Evolutionary conservation across 2,113 vertebrate genomes (phyloP), one percentile per base, ranked within the genome.

Genomic region (Chaenocephalus aceratus): DNA sequence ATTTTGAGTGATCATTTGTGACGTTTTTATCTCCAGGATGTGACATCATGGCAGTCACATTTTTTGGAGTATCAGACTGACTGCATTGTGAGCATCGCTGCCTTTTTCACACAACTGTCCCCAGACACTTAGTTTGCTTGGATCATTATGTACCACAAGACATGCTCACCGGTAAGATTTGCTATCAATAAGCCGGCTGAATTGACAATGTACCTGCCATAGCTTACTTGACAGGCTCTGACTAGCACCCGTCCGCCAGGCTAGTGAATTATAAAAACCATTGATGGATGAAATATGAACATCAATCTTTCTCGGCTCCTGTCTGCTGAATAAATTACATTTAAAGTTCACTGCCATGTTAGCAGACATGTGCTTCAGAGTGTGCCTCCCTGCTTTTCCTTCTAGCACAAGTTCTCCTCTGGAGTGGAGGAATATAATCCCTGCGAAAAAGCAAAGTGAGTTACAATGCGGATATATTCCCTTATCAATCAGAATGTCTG

Each of bases 231-330:
- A 86, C 85, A 80, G 83, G 89, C 69, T 85, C 89, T 78, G 83
- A 83, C 78, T 83, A 84, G 85, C 82, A 79, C 30, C 77, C 70
- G 30, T 80, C 79, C 77, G 80, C 74, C 83, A 71, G 66, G 45
- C 82, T 30, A 15, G 73, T 85, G 87, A 89, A 89, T 91, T 87
- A 91, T 91, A 71, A 88, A 90, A 91, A 83, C 72, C 89, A 82
- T 77, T 67, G 86, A 90, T 88, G 92, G 90, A 88, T 91, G 91
- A 93, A 90, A 91, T 91, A 90, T 89, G 89, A 90, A 89, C 88
- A 88, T 90, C 91, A 87, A 91, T 92, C 92, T 91, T 89, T 71
- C 77, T 87, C 86, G 59, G 77, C 85, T 66, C 75, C 77, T 85
- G 80, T 85, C 88, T 78, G 79, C 83, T 86, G 83, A 90, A 90